These are phyloP conservation scores for Drosophila aff. DNA, from an alignment of 1,140 invertebrate species.

Conservation along the genomic window DNA sequence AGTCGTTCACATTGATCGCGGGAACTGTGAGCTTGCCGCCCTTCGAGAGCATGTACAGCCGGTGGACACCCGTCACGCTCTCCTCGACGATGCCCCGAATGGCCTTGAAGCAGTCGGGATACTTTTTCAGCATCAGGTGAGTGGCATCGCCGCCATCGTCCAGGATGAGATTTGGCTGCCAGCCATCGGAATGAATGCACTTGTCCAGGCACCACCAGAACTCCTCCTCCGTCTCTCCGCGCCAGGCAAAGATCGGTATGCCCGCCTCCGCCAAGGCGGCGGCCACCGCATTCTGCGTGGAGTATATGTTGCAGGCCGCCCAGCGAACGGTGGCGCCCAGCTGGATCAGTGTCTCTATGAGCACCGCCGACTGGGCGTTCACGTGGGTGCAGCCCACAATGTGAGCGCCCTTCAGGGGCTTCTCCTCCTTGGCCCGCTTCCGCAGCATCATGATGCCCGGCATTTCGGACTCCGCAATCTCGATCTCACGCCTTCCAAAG, in stretches of 20 bases:
- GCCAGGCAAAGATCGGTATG: conserved; percentile 96
- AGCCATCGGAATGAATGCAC: conserved; percentile 91
- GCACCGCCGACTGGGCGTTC: conserved; percentile 97
- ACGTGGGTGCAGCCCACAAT: conserved; percentile 99
- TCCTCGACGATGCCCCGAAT: conserved; percentile 99
- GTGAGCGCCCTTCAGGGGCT: conserved; percentile 96
- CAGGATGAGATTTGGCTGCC: conserved; percentile 99
- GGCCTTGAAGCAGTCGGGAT: conserved; percentile 96
- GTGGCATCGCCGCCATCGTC: conserved; percentile 99
- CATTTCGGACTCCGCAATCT: conserved; percentile 99
- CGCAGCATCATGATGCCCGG: conserved; percentile 97
- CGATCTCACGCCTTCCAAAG: conserved; percentile 94
- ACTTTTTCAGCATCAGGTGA: conserved; percentile 98
- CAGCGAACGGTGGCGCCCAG: conserved; percentile 96
- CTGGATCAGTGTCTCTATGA: conserved; percentile 96
- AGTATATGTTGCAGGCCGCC: conserved; percentile 99
- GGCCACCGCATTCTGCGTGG: conserved; percentile 97
- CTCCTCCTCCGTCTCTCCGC: conserved; percentile 97
- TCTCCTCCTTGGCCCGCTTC: conserved; percentile 95
- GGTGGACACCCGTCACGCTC: conserved; percentile 98
- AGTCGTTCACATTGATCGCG: conserved; percentile 99
- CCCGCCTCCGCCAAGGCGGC: conserved; percentile 96
- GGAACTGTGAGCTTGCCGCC: conserved; percentile 96
- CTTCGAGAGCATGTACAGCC: conserved; percentile 97
- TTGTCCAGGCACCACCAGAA: conserved; percentile 99